Conservation (phyloP, 2,797 vertebrate species). For the Lagodon rhomboides region DNA sequence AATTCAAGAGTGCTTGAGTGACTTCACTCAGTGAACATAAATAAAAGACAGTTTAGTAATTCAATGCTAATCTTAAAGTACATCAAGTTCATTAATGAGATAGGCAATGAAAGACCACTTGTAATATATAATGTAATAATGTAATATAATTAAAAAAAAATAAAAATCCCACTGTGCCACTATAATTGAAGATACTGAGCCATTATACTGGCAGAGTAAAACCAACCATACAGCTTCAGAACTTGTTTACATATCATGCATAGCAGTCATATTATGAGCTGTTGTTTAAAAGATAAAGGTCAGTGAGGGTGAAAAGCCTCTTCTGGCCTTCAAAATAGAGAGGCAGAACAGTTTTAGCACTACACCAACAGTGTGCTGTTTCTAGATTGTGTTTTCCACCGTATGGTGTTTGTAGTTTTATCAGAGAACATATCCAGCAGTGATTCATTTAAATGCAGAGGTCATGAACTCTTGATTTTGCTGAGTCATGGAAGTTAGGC, state of each 20-base stretch:
- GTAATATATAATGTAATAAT: no score
- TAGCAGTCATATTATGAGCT: conserved; percentile 11
- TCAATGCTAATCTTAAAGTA: neutral
- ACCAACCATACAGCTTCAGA: conserved; percentile 5
- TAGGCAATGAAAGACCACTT: neutral
- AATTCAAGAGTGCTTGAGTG: conserved; percentile 7
- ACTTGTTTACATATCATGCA: conserved; percentile 31
- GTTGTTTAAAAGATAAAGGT: conserved; percentile 24
- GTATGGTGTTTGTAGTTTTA: conserved; percentile 29
- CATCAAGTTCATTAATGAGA: conserved; percentile 4
- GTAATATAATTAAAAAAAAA: neutral
- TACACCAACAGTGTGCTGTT: conserved; percentile 6
- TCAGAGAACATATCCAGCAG: conserved; percentile 29
- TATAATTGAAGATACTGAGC: conserved; percentile 1
- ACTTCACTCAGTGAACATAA: conserved; percentile 13
- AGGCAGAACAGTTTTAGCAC: conserved; percentile 3
- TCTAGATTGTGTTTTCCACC: neutral
- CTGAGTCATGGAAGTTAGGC: conserved; percentile 38
- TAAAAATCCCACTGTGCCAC: neutral
- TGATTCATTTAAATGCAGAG: conserved; percentile 43
- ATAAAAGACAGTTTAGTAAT: conserved; percentile 11
- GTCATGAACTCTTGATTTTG: conserved; percentile 46
- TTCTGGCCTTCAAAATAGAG: conserved; percentile 19
- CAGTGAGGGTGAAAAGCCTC: conserved; percentile 15
- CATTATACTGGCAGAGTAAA: neutral